These are phyloP conservation scores for Drosophila rufa DNA, from an alignment of 1,140 invertebrate species.

Conservation along the genomic window DNA sequence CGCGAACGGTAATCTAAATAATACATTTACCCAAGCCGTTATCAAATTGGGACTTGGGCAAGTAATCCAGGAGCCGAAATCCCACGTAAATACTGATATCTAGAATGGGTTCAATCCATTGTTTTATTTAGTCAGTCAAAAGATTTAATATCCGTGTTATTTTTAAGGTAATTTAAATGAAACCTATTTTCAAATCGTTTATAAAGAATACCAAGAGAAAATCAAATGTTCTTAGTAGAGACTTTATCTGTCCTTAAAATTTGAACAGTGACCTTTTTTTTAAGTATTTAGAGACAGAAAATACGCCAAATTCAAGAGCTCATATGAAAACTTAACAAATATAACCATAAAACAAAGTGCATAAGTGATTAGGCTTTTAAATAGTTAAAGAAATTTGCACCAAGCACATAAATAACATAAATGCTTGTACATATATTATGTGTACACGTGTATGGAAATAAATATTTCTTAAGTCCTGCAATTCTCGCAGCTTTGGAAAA, in stretches of 20 bases:
- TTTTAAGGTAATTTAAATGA: too few relatives aligned
- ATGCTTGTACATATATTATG: neutral
- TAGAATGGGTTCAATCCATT: neutral
- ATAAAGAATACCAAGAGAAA: too few relatives aligned
- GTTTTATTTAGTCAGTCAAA: too few relatives aligned
- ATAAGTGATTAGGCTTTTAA: slow-evolving; percentile 4
- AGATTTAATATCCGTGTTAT: too few relatives aligned
- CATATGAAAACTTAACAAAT: neutral
- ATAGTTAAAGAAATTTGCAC: neutral
- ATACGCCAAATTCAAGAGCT: neutral
- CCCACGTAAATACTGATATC: neutral
- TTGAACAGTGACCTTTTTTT: neutral
- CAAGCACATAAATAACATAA: neutral
- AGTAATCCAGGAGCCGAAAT: neutral
- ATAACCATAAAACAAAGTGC: neutral
- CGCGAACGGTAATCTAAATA: slow-evolving; percentile 4
- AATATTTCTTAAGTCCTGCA: slow-evolving; percentile 45
- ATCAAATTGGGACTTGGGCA: slow-evolving; percentile 1
- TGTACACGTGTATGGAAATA: slow-evolving; percentile 24
- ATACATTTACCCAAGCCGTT: neutral
- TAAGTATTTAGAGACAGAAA: neutral
- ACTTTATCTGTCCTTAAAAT: too few relatives aligned
- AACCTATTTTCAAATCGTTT: too few relatives aligned
- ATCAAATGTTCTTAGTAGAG: too few relatives aligned
- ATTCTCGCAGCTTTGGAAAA: slow-evolving; percentile 48